Evolutionary conservation across 1,140 invertebrate genomes (phyloP), one percentile per base, ranked within the genome.

Genomic region (Drosophila mauritiana): DNA sequence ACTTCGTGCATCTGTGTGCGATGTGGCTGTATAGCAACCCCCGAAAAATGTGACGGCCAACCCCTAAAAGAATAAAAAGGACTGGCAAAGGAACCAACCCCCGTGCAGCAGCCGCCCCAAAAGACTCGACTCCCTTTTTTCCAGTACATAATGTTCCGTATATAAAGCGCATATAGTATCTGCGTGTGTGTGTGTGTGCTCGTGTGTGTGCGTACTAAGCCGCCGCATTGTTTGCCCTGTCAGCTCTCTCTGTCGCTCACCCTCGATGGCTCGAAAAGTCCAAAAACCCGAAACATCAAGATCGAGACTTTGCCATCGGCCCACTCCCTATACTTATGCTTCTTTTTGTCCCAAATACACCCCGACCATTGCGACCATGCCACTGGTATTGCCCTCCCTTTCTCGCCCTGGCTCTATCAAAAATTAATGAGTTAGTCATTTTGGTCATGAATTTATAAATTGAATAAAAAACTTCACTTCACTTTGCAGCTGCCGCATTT

Each of bases 381-480:
- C 13, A 13, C 11, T 39, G 10, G 10, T 45, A 45, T 45, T 3
- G n/a, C 48, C 48, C 51, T 43, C 43, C 20, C 54, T 13, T 15
- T 52, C 34, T 3, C 15, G 57, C 74, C 61, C 70, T 3, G 20
- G 57, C 74, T 67, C 70, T 88, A 89, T 89, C 79, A 88, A 88
- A 88, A 88, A 88, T 88, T 88, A 88, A 88, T 88, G 83, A 88
- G 83, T 88, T 88, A 88, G 83, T 88, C 83, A 88, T 88, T 88
- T 88, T 89, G 75, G 56, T 88, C 84, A 88, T 88, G 83, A 88
- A 88, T 88, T 88, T 88, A 80, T 88, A 89, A 88, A 88, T 89
- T 88, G 84, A 83, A 89, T 89, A 88, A 88, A 88, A 88, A 88
- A 88, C 73, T 77, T 77, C 45, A 88, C 46, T 61, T 40, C 46